Percentiles rank a stretch among this genome's conserved stretches.
These are phyloP conservation scores for Drosophila miranda DNA, from an alignment of 1,140 invertebrate species.

Conservation along the genomic window DNA sequence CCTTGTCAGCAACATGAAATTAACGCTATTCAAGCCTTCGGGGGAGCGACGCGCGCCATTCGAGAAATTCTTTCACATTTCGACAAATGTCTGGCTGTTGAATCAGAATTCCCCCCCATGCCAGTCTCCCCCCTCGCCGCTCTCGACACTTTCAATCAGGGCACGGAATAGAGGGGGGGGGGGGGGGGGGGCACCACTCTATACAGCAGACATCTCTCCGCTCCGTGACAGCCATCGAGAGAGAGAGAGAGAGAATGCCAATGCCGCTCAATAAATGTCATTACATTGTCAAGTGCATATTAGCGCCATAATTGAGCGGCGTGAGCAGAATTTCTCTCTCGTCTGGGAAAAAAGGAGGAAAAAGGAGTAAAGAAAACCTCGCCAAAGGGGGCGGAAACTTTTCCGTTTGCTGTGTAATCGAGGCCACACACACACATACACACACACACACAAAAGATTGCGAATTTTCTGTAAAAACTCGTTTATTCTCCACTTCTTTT, in stretches of 20 bases:
- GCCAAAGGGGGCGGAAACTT: too few relatives aligned
- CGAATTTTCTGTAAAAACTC: too few relatives aligned
- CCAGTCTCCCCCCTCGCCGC: not conserved
- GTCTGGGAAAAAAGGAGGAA: constrained; percentile 1
- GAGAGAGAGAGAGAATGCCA: constrained; percentile 29
- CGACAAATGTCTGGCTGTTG: constrained; percentile 57
- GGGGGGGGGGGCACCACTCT: not conserved
- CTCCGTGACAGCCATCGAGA: constrained; percentile 27
- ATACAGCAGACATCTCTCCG: not conserved
- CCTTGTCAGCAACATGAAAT: constrained; percentile 68
- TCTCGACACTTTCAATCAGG: constrained; percentile 70
- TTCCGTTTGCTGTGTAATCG: too few relatives aligned
- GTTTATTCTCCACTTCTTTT: too few relatives aligned
- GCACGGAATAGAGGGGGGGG: constrained; percentile 1
- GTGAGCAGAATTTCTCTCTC: constrained; percentile 62
- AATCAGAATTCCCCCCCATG: constrained; percentile 40
- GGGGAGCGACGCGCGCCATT: constrained; percentile 22
- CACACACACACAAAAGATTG: too few relatives aligned
- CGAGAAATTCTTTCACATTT: constrained; percentile 64
- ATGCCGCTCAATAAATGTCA: constrained; percentile 73
- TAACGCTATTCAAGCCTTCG: constrained; percentile 59
- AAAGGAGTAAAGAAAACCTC: not conserved
- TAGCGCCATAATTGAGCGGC: constrained; percentile 76
- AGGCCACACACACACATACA: too few relatives aligned
- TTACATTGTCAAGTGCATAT: constrained; percentile 80